A percentile compares a stretch with the other conserved stretches of the same genome.
These are phyloP conservation scores for Oryzias sinensis DNA, from an alignment of 2,797 vertebrate species.

Conservation along the genomic window DNA sequence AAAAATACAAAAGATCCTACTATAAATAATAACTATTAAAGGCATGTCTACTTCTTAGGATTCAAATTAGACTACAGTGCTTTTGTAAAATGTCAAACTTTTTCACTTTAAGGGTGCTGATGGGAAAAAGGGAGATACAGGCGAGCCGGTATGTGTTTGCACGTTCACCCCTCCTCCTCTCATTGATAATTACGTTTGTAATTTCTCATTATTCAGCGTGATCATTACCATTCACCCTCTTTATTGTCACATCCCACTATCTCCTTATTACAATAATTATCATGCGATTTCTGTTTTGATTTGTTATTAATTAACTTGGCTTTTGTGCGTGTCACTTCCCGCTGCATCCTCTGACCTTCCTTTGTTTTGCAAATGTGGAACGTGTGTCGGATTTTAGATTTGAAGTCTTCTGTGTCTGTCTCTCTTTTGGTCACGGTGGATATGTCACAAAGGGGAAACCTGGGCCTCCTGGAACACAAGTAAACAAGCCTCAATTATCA, in stretches of 20 bases:
- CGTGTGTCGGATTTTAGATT: constrained; percentile 38
- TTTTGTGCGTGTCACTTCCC: constrained; percentile 40
- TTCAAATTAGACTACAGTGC: not conserved
- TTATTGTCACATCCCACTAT: constrained; percentile 24
- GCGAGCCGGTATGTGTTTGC: constrained; percentile 76
- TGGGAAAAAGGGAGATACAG: constrained; percentile 83
- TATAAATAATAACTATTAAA: too few relatives aligned
- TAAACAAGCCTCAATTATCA: constrained; percentile 62
- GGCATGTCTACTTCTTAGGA: not conserved
- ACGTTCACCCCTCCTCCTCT: constrained; percentile 6
- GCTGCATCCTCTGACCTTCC: constrained; percentile 22
- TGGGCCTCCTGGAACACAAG: constrained; percentile 80
- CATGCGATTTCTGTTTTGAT: constrained; percentile 36
- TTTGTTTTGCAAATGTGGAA: constrained; percentile 32
- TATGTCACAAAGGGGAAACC: constrained; percentile 78
- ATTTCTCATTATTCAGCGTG: constrained; percentile 18
- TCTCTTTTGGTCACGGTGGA: constrained; percentile 37
- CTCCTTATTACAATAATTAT: constrained; percentile 12
- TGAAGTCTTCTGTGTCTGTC: constrained; percentile 44
- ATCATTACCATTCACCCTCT: constrained; percentile 30
- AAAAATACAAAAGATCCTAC: not conserved
- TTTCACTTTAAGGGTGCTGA: constrained; percentile 67
- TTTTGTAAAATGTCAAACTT: constrained; percentile 6
- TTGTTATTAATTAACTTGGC: constrained; percentile 49
- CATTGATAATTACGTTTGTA: constrained; percentile 16